These are phyloP conservation scores for Exaiptasia diaphana DNA, from an alignment of 64 coral and sea anemone genomes.

Conservation along the genomic window DNA sequence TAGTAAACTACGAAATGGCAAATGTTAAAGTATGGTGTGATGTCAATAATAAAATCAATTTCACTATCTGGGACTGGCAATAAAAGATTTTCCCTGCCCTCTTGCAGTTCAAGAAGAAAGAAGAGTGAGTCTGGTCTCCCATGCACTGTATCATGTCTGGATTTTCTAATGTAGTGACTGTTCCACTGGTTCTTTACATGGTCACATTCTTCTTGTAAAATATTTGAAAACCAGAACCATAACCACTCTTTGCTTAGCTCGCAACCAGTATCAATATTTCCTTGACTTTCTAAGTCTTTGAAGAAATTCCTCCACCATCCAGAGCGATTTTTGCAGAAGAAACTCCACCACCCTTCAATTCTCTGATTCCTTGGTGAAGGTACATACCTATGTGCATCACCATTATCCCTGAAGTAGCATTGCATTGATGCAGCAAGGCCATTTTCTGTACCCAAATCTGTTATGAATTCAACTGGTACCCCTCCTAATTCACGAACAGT, in stretches of 20 bases:
- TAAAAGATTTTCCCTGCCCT: conserved; percentile 16
- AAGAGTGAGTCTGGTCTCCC: conserved; percentile 57
- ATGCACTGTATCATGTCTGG: conserved; percentile 43
- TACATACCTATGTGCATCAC: neutral
- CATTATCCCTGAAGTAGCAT: neutral
- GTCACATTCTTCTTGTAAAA: neutral
- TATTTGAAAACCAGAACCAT: neutral
- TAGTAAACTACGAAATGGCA: neutral
- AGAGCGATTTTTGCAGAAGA: neutral
- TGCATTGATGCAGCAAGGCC: neutral
- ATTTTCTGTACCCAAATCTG: conserved; percentile 9
- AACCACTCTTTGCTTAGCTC: neutral
- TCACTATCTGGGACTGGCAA: conserved; percentile 13
- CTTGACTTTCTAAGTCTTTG: neutral
- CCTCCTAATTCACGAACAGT: neutral
- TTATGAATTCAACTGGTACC: neutral
- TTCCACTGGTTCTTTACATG: conserved; percentile 41
- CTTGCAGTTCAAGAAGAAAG: conserved; percentile 52
- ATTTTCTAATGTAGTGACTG: conserved; percentile 50
- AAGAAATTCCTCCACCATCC: conserved; percentile 12
- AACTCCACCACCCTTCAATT: neutral
- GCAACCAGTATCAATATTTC: neutral
- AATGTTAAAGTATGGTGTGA: conserved; percentile 20
- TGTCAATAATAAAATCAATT: conserved; percentile 43
- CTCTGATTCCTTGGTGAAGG: neutral